These are phyloP conservation scores for Cathartes aura DNA, from an alignment of 2,113 vertebrate species.

Conservation along the genomic window DNA sequence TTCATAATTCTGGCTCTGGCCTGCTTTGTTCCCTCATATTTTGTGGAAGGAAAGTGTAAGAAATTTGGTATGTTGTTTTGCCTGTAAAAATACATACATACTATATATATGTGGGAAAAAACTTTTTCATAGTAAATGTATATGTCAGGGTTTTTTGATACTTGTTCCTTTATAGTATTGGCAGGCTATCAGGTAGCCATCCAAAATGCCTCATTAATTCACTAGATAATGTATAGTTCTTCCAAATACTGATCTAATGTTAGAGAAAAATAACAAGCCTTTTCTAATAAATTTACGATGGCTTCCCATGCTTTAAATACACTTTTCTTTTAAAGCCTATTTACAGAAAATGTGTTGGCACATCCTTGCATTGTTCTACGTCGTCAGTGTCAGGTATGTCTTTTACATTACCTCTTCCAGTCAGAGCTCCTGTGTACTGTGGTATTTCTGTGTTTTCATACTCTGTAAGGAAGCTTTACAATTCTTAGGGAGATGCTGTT, in stretches of 20 bases:
- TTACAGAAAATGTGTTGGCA: constrained; percentile 96
- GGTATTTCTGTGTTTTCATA: not conserved
- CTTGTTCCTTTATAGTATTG: not conserved
- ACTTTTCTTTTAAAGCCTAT: constrained; percentile 82
- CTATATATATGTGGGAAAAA: too few relatives aligned
- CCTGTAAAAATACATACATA: not conserved
- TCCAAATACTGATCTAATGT: not conserved
- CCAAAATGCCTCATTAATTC: not conserved
- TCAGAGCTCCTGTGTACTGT: not conserved
- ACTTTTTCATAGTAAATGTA: not conserved
- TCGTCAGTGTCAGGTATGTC: constrained; percentile 92
- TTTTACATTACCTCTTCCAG: not conserved
- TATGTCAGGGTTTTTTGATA: not conserved
- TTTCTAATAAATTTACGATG: not conserved
- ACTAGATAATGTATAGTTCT: not conserved
- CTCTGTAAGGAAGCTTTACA: not conserved
- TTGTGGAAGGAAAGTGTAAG: not conserved
- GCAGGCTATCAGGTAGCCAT: not conserved
- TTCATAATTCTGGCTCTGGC: not conserved
- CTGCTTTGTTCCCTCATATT: not conserved
- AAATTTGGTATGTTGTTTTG: not conserved
- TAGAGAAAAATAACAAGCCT: not conserved
- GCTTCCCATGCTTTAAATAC: not conserved
- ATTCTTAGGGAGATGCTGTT: not conserved
- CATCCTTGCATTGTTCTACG: constrained; percentile 96